Percentiles rank a stretch among this genome's conserved stretches.
Conservation (phyloP, 2,888 invertebrate genomes). For the Calameuta pallipes region DNA sequence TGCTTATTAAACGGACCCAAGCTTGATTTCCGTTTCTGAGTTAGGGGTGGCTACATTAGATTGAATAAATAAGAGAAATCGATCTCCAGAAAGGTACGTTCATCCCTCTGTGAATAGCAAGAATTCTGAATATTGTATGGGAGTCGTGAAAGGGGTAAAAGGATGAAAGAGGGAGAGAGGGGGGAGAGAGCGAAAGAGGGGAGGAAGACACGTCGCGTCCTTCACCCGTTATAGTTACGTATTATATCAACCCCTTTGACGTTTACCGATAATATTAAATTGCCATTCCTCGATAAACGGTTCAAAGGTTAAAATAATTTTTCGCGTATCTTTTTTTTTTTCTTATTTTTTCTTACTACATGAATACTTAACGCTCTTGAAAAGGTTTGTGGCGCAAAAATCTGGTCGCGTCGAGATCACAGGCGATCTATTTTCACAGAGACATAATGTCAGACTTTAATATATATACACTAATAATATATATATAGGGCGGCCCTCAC, state of each 20-base stretch:
- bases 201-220: neutral
- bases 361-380: neutral
- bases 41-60: neutral
- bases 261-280: neutral
- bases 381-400: neutral
- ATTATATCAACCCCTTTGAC: neutral
- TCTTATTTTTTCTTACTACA: neutral
- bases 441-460: slow-evolving; percentile 21
- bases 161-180: no score
- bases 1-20: neutral
- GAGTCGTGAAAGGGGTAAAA: no score
- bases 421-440: slow-evolving; percentile 20
- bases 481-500: neutral
- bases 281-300: neutral
- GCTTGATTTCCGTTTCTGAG: neutral
- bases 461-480: slow-evolving; percentile 14
- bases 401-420: neutral
- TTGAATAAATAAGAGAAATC: neutral
- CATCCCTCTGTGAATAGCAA: neutral
- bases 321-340: neutral
- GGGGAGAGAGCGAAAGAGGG: no score
- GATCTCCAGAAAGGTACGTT: neutral
- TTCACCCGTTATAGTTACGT: neutral
- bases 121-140: neutral
- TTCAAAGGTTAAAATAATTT: neutral